Base-by-base conservation (phyloP, 2,113 vertebrate genomes). In the Shinisaurus crocodilurus region DNA sequence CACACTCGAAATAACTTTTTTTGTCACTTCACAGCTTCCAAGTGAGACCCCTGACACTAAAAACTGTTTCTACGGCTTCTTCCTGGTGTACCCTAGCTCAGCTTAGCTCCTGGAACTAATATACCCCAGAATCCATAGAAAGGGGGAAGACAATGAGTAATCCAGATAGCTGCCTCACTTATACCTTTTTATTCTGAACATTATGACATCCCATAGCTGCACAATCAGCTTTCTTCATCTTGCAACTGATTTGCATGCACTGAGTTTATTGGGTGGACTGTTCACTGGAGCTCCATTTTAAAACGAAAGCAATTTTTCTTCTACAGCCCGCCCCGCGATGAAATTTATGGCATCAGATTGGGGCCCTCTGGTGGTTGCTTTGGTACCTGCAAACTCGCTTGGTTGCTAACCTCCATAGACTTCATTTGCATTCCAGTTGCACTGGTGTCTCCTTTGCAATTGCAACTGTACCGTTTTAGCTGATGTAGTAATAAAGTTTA, bases 211-310 rank as follows among this genome's bases (percentile, higher is more conserved):
- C 40, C 15, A 27, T 16, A 79, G 45, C 27, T 32, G 37, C 63
- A 65, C n/a, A 85, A 77, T 90, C 15, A 57, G 6, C 3, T 67
- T 79, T 85, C 32, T 40, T 37, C n/a, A 40, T 40, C 45, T 82
- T 16, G 3, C 74, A 79, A 13, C 45, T 69, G 0, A 69, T 85
- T 69, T 90, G 43, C 86, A 50, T 65, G n/a, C 18, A 32, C 67
- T 27, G 54, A 29, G 32, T 5, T 85, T 85, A 70, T 69, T 85
- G 48, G 45, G 20, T 85, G 45, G 67, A 69, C 54, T 40, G 27
- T 48, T 89, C 8, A 69, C 60, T 43, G 32, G 81, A 82, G 60
- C 83, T 90, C 89, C 83, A 85, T 90, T 90, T 90, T 90, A 85
- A 90, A 90, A 65, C 0, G 2, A 79, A 77, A 43, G 27, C 83